Base-by-base conservation (phyloP, 2,113 vertebrate genomes). In the Ceratotherium simum region DNA sequence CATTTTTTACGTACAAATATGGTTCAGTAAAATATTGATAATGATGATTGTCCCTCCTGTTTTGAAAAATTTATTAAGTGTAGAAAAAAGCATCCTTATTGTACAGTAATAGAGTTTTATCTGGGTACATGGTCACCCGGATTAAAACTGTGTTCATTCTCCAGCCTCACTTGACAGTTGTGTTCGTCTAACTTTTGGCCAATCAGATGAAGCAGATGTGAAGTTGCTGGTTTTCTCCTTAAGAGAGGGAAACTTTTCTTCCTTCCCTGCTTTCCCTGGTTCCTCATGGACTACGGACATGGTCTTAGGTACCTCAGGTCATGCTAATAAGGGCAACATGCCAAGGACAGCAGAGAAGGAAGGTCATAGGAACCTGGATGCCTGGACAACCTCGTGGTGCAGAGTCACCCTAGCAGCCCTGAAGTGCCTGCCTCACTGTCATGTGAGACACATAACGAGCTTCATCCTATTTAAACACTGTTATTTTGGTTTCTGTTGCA, bases 241-340 rank as follows among this genome's bases (percentile, higher is more conserved):
- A 33, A 56, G n/a, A 31, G 75, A 6, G 23, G 54, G 10, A 79
- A 79, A n/a, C 3, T 3, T 79, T 23, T n/a, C 18, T 20, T 79
- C 31, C 10, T n/a, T 51, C 0, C 3, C 31, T 67, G 29, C 62
- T n/a, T n/a, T 69, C 42, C 18, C 54, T 80, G 31, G 4, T 5
- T 58, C 12, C n/a, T n/a, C 46, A 5, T 23, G 48, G 21, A 69
- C 42, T 20, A 51, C 5, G 31, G n/a, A 70, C 9, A 17, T 27
- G 21, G 21, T 27, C 21, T 86, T 70, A 56, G 23, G 0, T 70
- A 12, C 14, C 2, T 36, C 0, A 3, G 16, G 9, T 39, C 48
- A 54, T 8, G 65, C 0, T 25, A 13, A 31, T 4, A 29, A 4
- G 48, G 1, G 65, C 14, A 17, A 3, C 7, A 0, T 29, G 2